These are phyloP conservation scores for Pongo pygmaeus DNA, from an alignment of 2,113 vertebrate genomes.

Conservation along the genomic window DNA sequence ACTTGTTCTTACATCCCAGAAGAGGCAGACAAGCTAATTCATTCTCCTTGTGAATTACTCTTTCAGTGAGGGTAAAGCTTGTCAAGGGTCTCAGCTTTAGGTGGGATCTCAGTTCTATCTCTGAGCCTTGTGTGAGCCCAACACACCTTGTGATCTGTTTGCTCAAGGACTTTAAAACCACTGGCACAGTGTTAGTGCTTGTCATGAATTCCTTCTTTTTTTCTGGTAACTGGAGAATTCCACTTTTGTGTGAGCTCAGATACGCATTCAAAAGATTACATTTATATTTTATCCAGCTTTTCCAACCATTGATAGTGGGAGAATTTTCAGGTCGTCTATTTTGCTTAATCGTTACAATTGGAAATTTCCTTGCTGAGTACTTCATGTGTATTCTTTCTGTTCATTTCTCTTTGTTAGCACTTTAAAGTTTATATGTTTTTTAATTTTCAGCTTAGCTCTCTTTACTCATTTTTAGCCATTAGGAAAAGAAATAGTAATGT, in stretches of 20 bases:
- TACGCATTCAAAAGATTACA: neutral
- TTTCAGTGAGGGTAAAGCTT: neutral
- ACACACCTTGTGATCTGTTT: neutral
- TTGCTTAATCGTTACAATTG: neutral
- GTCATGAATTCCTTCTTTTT: neutral
- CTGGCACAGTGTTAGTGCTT: neutral
- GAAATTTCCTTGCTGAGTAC: neutral
- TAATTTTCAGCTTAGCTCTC: neutral
- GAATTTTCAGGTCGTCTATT: slow-evolving; percentile 3
- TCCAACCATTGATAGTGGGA: neutral
- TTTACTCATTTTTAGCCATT: neutral
- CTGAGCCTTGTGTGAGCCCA: neutral
- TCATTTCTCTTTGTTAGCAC: slow-evolving; percentile 5
- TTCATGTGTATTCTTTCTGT: slow-evolving; percentile 1
- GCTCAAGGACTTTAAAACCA: neutral
- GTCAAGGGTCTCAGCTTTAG: neutral
- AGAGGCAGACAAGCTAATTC: neutral
- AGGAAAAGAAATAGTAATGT: slow-evolving; percentile 18
- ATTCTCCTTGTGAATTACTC: neutral
- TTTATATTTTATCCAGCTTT: neutral
- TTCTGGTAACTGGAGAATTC: neutral
- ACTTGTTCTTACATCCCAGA: neutral
- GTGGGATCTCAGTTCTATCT: neutral
- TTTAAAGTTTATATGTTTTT: neutral
- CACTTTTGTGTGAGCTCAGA: neutral